phyloP scores from a whole-genome alignment of 2,113 vertebrate species.

The Trogon melanurus region DNA sequence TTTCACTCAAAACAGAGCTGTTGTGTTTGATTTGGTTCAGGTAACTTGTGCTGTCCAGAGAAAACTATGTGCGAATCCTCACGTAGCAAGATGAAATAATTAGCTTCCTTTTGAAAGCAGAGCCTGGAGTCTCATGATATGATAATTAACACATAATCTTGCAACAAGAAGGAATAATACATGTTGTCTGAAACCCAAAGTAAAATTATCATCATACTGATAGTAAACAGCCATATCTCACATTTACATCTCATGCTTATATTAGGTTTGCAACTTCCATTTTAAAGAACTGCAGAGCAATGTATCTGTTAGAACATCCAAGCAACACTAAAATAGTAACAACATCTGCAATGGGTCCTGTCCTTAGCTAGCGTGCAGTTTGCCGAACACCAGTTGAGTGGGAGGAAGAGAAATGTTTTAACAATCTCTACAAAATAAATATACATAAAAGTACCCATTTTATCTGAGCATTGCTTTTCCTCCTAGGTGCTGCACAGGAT shows the following conservation, averaged over 20 bases:
- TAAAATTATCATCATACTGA: not conserved
- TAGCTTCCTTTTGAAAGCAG: not conserved
- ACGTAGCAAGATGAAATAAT: not conserved
- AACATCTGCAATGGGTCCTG: constrained; percentile 30
- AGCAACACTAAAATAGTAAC: constrained; percentile 49
- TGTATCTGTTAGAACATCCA: not conserved
- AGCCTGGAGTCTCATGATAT: not conserved
- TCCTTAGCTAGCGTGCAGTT: constrained; percentile 27
- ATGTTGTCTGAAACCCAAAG: not conserved
- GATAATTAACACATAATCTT: not conserved
- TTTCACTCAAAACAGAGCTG: not conserved
- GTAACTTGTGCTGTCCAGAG: not conserved
- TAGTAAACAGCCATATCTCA: not conserved
- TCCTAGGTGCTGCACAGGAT: not conserved
- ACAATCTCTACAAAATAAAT: constrained; percentile 41
- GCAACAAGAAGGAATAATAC: not conserved
- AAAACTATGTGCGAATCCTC: not conserved
- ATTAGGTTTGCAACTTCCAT: constrained; percentile 1
- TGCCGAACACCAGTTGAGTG: constrained; percentile 48
- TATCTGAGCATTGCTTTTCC: not conserved
- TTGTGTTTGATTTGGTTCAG: not conserved
- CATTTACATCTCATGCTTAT: not conserved
- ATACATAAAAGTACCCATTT: not conserved
- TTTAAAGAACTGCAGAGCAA: constrained; percentile 24
- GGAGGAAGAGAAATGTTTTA: constrained; percentile 47